Evolutionary conservation across 1,140 invertebrate species (phyloP).

Genomic region (Adoxophyes honmai): DNA sequence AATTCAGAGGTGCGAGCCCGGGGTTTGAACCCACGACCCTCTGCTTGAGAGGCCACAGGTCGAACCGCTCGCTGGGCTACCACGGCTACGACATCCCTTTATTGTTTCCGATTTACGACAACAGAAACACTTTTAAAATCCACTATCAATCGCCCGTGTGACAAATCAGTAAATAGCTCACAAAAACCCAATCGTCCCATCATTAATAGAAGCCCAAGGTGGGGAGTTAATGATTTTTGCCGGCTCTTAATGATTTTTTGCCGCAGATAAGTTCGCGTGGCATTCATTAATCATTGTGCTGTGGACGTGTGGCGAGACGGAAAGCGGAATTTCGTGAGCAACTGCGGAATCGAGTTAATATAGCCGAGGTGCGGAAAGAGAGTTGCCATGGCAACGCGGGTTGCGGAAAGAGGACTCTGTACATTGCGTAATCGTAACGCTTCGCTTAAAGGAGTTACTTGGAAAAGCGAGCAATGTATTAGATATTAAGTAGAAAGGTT

Average conservation of each 20-base stretch:
- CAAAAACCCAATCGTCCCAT: conserved; percentile 5
- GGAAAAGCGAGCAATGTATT: too few relatives aligned
- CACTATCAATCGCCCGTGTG: too few relatives aligned
- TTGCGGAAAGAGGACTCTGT: too few relatives aligned
- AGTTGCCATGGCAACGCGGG: neutral
- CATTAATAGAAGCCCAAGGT: conserved; percentile 5
- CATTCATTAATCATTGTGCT: conserved; percentile 1
- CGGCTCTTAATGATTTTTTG: conserved; percentile 38
- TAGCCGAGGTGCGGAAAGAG: neutral
- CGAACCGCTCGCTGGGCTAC: too few relatives aligned
- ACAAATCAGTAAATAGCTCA: too few relatives aligned
- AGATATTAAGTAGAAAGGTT: too few relatives aligned
- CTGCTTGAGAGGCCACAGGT: too few relatives aligned
- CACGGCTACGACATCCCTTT: too few relatives aligned
- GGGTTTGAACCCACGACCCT: too few relatives aligned
- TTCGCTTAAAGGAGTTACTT: neutral
- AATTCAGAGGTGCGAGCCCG: too few relatives aligned
- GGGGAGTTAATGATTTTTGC: neutral
- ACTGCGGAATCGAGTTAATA: conserved; percentile 2
- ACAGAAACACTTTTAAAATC: too few relatives aligned
- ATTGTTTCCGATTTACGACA: too few relatives aligned
- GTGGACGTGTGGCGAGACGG: neutral
- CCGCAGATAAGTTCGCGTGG: conserved; percentile 21
- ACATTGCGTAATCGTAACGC: neutral
- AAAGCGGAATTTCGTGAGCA: conserved; percentile 4